Base-by-base conservation (phyloP, 2,888 invertebrate genomes). In the Teinopalpus imperialis region DNA sequence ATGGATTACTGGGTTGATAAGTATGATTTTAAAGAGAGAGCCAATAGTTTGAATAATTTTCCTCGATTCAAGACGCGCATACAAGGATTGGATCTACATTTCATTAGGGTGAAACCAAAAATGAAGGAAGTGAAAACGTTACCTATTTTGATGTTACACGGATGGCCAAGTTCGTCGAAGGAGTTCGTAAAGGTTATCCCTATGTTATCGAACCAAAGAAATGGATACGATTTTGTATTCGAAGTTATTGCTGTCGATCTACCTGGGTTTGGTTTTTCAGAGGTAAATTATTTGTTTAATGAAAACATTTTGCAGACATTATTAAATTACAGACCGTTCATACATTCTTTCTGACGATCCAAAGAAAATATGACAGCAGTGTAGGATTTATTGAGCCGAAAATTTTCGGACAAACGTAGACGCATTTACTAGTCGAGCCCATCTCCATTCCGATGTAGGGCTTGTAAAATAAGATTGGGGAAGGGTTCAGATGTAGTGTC, bases 121-220 rank as follows among this genome's bases (percentile, higher is more conserved):
- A 69, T 55, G 0, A 63, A 60, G 34, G 57, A 49, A 3, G 21
- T 68, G 2, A 66, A 73, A 50, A 69, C 82, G 0, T 50, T 93
- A 12, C 95, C 96, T 0, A 57, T 97, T 26, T 73, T 97, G 1
- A 59, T 97, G 54, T 66, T 94, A 31, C 97, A 97, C 61, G 97
- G 97, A 8, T 97, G 97, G 97, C 97, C 97, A 0, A 96, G 96
- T 42, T 94, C 94, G 0, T 90, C 96, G 0, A 92, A 93, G 39
- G 96, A 97, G 73, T 96, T 95, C 66, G 92, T 92, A 59, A 93
- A 93, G 56, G 83, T 95, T 4, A 92, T 95, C 54, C 94, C 94
- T 0, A 57, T 91, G 37, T 65, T 95, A 34, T 93, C 91, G 0
- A 86, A 79, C 0, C 90, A 90, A 0, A 86, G 74, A 31, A 67